Evolutionary conservation across 23 tunicate genomes (phyloP), one percentile per base, ranked within the genome.

Genomic region (Diplosoma virens): DNA sequence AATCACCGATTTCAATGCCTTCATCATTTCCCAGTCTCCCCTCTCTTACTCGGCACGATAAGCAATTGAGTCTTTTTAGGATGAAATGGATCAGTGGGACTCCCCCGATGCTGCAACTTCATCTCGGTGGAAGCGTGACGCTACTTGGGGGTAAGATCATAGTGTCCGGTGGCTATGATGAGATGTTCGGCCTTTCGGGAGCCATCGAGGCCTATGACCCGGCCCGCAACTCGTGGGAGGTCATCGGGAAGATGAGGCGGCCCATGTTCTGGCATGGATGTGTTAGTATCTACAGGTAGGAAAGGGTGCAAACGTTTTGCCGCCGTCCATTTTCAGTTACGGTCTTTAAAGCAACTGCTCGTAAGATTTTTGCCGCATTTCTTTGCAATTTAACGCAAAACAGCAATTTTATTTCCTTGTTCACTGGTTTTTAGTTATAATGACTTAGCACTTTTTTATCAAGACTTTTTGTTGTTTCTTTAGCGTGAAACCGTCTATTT

Each of bases 181-280:
- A 82, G 37, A 30, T 26, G 25, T 94, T 71, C 37, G 87, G 84
- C 16, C 75, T 94, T 6, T 65, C 95, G 2, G 99, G 93, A 18
- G 73, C 50, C 18, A 74, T 88, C 0, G 99, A 94, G 47, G 85
- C 71, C 23, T 94, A 94, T 66, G 80, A 84, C 47, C 34, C 71
- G 23, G 90, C 84, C 16, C 34, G 59, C 5, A 84, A 83, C 32
- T 21, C 30, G 0, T 94, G 99, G 99, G 54, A 32, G 52, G 37
- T 74, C 29, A 58, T 81, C 25, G 80, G 84, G 14, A 87, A 79
- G 52, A 82, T 92, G 87, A 81, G 93, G 4, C 68, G 67, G 18
- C 99, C 99, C 1, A 88, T 84, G 73, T 88, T 94, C 47, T 94
- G 99, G 99, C 99, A 94, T 66, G 83, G 84, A 9, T 83, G 90